Evolutionary conservation across 2,797 vertebrate species (phyloP).

Genomic region (Neoniphon sammara): DNA sequence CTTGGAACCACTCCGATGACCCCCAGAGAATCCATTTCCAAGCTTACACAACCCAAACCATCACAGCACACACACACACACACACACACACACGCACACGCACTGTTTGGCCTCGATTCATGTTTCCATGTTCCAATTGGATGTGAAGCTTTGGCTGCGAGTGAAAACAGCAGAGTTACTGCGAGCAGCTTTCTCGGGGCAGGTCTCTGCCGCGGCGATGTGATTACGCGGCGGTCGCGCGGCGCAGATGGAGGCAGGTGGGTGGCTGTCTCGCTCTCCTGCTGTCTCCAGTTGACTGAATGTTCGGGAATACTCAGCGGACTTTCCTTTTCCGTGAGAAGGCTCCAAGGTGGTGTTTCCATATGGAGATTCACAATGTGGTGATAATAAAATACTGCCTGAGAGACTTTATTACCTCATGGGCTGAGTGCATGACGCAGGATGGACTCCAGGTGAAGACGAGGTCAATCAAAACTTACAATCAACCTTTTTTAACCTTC

Average conservation of each 20-base stretch:
- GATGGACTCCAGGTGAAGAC: too few relatives aligned
- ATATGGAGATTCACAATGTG: conserved; percentile 23
- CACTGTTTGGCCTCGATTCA: conserved; percentile 2
- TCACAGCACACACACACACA: neutral
- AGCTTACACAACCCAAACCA: neutral
- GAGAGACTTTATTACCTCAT: neutral
- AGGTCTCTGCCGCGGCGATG: conserved; percentile 4
- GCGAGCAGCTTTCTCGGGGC: neutral
- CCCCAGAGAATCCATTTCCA: neutral
- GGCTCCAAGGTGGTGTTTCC: conserved; percentile 31
- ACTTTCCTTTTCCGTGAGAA: conserved; percentile 26
- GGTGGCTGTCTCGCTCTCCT: conserved; percentile 13
- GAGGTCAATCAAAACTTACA: too few relatives aligned
- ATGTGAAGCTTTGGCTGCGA: neutral
- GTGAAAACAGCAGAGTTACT: conserved; percentile 6
- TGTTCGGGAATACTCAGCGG: conserved; percentile 24
- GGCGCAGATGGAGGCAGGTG: conserved; percentile 19
- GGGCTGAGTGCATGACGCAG: too few relatives aligned
- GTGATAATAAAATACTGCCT: neutral
- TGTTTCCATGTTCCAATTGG: neutral
- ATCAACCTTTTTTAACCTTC: too few relatives aligned
- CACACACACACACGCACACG: neutral
- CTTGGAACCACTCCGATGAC: neutral
- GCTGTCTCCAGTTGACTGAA: conserved; percentile 11
- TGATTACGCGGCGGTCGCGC: conserved; percentile 16